Evolutionary conservation across 2,113 vertebrate species (phyloP).

Genomic region (Glaucidium brasilianum): DNA sequence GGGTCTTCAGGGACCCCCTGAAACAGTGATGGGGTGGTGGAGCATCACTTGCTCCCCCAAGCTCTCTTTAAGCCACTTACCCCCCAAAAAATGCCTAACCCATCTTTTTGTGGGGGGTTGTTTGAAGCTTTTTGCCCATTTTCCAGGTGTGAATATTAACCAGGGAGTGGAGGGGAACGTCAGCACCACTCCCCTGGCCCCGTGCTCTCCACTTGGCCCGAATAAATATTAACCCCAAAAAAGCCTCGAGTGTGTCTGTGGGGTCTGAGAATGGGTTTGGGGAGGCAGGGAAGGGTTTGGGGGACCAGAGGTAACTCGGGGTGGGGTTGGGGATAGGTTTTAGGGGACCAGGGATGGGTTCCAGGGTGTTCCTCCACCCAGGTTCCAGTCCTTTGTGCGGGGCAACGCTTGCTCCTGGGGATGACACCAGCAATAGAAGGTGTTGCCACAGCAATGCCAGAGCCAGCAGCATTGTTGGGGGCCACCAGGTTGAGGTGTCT

Average conservation of each 20-base stretch:
- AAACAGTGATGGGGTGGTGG: background rate
- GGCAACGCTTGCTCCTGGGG: background rate
- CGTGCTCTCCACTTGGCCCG: background rate
- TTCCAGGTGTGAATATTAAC: background rate
- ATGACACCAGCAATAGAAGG: too few relatives aligned
- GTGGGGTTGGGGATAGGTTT: background rate
- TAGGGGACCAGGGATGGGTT: background rate
- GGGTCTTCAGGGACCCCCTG: background rate
- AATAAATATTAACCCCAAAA: background rate
- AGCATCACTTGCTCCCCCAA: background rate
- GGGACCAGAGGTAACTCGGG: too few relatives aligned
- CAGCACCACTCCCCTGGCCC: background rate
- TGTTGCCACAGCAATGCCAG: background rate
- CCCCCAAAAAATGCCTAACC: too few relatives aligned
- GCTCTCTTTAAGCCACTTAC: too few relatives aligned
- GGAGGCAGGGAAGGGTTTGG: background rate
- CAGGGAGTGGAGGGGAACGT: accelerated
- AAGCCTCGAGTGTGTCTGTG: too few relatives aligned
- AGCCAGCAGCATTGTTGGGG: background rate
- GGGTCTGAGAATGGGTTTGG: background rate
- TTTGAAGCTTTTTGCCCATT: background rate
- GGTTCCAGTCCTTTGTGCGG: too few relatives aligned
- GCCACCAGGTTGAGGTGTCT: accelerated
- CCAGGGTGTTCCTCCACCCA: background rate
- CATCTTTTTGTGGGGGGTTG: accelerated